A percentile compares a stretch with the other conserved stretches of the same genome.
Conservation (phyloP, 2,888 invertebrate genomes). For the Thysanoteuthis rhombus region DNA sequence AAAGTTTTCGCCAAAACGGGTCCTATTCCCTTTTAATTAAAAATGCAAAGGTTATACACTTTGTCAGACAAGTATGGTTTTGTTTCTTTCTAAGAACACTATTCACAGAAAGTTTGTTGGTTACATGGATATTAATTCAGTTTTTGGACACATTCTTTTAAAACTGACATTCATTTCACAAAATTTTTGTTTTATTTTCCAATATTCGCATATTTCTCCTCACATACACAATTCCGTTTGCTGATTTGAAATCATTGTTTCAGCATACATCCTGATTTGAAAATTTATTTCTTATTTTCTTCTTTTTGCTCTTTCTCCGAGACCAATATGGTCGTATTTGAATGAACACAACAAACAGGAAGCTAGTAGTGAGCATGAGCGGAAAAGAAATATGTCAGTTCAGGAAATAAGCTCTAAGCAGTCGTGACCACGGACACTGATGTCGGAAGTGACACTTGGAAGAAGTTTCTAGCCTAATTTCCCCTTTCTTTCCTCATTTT, state of each 20-base stretch:
- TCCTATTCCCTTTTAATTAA: no score
- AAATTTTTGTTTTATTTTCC: neutral
- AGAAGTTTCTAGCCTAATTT: neutral
- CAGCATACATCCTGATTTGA: neutral
- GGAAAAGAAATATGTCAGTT: slow-evolving; percentile 12
- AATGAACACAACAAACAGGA: neutral
- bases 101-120: neutral
- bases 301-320: neutral
- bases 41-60: neutral
- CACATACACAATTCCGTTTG: neutral
- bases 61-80: neutral
- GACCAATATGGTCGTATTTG: neutral
- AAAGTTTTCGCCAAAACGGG: no score
- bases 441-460: neutral
- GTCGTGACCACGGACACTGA: neutral
- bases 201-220: neutral
- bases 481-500: neutral
- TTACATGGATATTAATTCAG: neutral
- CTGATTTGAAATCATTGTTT: neutral
- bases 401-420: neutral
- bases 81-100: neutral
- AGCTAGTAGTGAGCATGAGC: neutral
- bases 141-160: neutral
- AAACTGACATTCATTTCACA: neutral
- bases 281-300: neutral